phyloP scores from a whole-genome alignment of 1,140 invertebrate genomes.

The Orussus abietinus region DNA sequence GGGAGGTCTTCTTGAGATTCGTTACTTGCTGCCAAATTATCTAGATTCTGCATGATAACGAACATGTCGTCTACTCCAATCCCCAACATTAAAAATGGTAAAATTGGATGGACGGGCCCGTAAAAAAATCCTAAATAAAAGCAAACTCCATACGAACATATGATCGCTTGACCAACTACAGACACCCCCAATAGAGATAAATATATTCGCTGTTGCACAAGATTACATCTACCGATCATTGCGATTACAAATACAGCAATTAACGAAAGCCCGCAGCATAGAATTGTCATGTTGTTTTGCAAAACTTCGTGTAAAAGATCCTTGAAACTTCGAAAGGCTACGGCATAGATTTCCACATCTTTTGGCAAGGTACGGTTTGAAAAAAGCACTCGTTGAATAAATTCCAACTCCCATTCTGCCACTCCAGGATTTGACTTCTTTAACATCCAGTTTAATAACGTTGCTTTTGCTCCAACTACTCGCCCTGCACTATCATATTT shows the following conservation, averaged over 20 bases:
- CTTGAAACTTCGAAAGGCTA: constrained; percentile 44
- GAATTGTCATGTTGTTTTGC: constrained; percentile 52
- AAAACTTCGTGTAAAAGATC: constrained; percentile 46
- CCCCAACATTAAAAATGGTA: constrained; percentile 59
- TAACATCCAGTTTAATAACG: constrained; percentile 46
- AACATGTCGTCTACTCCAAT: constrained; percentile 57
- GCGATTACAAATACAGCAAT: constrained; percentile 56
- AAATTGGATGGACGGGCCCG: constrained; percentile 57
- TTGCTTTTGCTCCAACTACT: constrained; percentile 41
- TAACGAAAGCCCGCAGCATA: constrained; percentile 55
- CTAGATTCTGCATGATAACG: constrained; percentile 54
- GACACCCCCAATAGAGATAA: constrained; percentile 54
- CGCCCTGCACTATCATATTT: constrained; percentile 31
- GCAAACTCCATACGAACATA: constrained; percentile 56
- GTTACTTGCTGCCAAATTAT: constrained; percentile 36
- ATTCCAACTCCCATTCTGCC: constrained; percentile 46
- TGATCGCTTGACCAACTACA: constrained; percentile 54
- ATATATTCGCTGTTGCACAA: constrained; percentile 54
- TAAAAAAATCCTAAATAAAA: constrained; percentile 55
- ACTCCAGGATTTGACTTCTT: constrained; percentile 37
- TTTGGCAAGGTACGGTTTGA: constrained; percentile 35
- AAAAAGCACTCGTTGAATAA: constrained; percentile 38
- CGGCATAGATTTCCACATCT: constrained; percentile 43
- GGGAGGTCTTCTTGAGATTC: constrained; percentile 35
- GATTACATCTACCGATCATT: constrained; percentile 57